These are phyloP conservation scores for Serinus canaria DNA, from an alignment of 2,113 vertebrate genomes.

Conservation along the genomic window DNA sequence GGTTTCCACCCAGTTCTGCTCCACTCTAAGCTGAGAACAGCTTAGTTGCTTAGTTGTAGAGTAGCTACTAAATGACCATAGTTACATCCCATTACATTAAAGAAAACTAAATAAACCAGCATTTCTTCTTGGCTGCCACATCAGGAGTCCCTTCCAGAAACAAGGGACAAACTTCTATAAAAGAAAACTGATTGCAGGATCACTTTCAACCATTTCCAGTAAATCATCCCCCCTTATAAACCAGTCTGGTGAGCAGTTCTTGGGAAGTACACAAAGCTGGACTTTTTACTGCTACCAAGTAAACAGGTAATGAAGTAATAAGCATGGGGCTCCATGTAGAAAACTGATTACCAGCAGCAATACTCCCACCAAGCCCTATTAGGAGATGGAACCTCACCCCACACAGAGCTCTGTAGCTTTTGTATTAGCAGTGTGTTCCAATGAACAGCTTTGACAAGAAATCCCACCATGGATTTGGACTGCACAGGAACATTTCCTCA, in stretches of 20 bases:
- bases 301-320: not conserved
- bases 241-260: not conserved
- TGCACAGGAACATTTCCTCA: accelerated
- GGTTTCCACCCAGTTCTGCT: not conserved
- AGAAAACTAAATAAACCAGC: not conserved
- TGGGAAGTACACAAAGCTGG: not conserved
- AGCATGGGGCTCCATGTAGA: not conserved
- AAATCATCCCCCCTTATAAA: not conserved
- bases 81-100: accelerated
- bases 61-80: not conserved
- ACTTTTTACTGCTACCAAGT: not conserved
- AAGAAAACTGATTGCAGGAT: not conserved
- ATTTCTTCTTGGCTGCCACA: not conserved
- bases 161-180: not conserved
- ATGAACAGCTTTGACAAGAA: not conserved
- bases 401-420: not conserved
- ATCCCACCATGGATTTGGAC: not conserved
- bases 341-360: not conserved
- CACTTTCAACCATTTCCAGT: not conserved
- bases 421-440: not conserved
- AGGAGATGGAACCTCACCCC: not conserved
- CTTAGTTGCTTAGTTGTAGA: not conserved
- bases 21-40: not conserved
- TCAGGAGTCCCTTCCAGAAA: not conserved
- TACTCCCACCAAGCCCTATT: not conserved